A percentile compares a stretch with the other conserved stretches of the same genome.
phyloP scores from a whole-genome alignment of 2,888 invertebrate genomes.

The Pantelozetes paolii region DNA sequence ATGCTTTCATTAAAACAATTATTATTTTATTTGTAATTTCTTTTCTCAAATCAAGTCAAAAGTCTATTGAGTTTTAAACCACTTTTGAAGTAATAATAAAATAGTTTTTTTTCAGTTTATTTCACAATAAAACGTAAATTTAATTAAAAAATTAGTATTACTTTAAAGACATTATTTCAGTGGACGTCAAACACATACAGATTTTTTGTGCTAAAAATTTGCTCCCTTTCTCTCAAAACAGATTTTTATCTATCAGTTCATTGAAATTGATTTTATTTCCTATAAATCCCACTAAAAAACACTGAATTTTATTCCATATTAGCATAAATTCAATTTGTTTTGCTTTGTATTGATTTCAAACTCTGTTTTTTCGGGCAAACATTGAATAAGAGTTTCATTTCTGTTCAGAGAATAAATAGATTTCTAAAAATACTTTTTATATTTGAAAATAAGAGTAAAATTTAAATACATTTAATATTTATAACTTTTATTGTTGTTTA shows the following conservation, averaged over 20 bases:
- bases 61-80: no score
- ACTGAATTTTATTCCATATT: background rate
- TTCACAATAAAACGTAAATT: no score
- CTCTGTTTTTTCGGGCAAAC: background rate
- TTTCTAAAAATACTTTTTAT: no score
- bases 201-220: slow-evolving; percentile 15
- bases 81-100: no score
- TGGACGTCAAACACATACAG: background rate
- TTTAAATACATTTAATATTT: no score
- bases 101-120: no score
- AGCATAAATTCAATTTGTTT: slow-evolving; percentile 11
- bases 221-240: background rate
- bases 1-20: background rate
- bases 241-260: slow-evolving; percentile 30
- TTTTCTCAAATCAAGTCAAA: no score
- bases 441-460: no score
- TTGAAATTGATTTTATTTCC: slow-evolving; percentile 29
- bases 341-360: background rate
- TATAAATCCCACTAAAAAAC: background rate
- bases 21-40: background rate
- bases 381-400: background rate
- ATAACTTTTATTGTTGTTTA: no score
- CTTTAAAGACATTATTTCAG: background rate
- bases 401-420: background rate
- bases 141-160: no score